A percentile compares a stretch with the other conserved stretches of the same genome.
Conservation (phyloP, 2,797 vertebrate species). For the Microchirus variegatus region DNA sequence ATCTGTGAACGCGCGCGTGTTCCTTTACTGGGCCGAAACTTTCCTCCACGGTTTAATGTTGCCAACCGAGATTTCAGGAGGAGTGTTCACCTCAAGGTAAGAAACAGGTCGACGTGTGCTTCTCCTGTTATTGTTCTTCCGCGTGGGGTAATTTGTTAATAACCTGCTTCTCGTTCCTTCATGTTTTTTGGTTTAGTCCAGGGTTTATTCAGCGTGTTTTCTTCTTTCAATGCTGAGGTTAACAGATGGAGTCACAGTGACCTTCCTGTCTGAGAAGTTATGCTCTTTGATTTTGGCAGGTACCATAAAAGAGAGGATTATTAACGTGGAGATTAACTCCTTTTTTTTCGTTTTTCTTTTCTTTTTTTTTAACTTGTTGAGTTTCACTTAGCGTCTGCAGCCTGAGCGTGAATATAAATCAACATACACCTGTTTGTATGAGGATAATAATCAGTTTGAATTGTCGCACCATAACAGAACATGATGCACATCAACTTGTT, state of each 20-base stretch:
- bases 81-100: conserved; percentile 87
- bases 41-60: conserved; percentile 80
- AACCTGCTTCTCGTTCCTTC: background rate
- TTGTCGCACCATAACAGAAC: background rate
- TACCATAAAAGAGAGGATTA: background rate
- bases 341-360: too few species aligned
- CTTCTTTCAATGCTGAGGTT: background rate
- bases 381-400: background rate
- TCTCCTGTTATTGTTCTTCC: background rate
- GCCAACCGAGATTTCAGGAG: conserved; percentile 84
- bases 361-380: background rate
- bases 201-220: background rate
- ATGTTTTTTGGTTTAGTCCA: too few species aligned
- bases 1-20: conserved; percentile 37
- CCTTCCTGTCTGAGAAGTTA: conserved; percentile 1
- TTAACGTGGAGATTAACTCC: background rate
- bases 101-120: conserved; percentile 48
- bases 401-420: background rate
- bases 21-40: conserved; percentile 53
- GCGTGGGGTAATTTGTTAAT: background rate
- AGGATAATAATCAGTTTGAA: background rate
- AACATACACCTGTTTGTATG: background rate
- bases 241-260: conserved; percentile 12
- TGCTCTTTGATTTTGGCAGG: conserved; percentile 5
- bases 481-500: background rate